Conservation (phyloP, 2,797 vertebrate species). For the Phyllotis vaccarum region DNA sequence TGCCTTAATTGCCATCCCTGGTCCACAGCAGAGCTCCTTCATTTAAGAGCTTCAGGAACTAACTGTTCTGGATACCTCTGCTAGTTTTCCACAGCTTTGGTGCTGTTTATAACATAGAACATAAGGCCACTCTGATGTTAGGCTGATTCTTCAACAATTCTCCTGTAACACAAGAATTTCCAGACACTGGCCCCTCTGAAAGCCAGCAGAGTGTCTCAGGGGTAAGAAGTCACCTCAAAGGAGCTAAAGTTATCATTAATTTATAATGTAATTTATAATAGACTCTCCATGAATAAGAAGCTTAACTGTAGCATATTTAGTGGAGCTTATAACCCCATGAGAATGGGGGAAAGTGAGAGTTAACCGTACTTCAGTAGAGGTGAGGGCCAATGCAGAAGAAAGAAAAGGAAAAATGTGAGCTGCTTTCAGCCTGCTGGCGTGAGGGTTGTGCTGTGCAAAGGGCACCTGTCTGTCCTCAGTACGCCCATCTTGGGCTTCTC, state of each 20-base stretch:
- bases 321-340: background rate
- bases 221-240: background rate
- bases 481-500: background rate
- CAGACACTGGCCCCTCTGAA: background rate
- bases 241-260: background rate
- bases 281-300: background rate
- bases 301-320: background rate
- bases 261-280: background rate
- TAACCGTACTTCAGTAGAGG: background rate
- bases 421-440: background rate
- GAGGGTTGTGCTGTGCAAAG: background rate
- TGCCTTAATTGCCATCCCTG: background rate
- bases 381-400: background rate
- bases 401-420: background rate
- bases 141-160: background rate
- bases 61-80: background rate
- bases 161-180: background rate
- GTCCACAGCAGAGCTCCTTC: background rate
- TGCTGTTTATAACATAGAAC: background rate
- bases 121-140: background rate
- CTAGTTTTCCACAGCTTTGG: background rate
- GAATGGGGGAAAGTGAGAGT: conserved; percentile 12
- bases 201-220: background rate
- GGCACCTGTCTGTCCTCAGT: background rate
- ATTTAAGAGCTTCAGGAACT: background rate